These are phyloP conservation scores for Pseudopipra pipra DNA, from an alignment of 2,113 vertebrate species.

Conservation along the genomic window DNA sequence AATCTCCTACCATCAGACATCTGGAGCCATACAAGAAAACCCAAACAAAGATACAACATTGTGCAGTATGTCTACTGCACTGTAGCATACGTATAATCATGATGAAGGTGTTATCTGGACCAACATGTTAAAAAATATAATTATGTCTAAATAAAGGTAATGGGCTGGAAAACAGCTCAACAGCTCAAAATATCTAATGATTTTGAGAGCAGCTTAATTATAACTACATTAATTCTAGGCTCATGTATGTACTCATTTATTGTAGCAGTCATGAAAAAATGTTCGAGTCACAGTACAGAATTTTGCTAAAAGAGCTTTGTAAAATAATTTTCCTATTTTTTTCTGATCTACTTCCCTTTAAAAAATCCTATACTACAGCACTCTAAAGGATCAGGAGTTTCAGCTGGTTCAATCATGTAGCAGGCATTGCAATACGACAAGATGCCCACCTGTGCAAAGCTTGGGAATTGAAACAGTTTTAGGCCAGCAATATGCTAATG, in stretches of 20 bases:
- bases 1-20: background rate
- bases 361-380: background rate
- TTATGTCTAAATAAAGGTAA: constrained; percentile 44
- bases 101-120: background rate
- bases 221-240: constrained; percentile 3
- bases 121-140: constrained; percentile 31
- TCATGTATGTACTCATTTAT: background rate
- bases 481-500: background rate
- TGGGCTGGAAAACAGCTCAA: constrained; percentile 42
- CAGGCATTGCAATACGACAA: background rate
- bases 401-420: background rate
- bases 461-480: background rate
- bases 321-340: background rate
- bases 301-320: background rate
- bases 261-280: background rate
- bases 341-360: background rate
- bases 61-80: background rate
- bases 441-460: background rate
- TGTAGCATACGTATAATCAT: background rate
- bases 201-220: constrained; percentile 33
- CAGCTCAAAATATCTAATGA: constrained; percentile 39
- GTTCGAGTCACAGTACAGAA: background rate
- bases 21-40: background rate
- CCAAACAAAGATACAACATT: background rate
- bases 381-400: background rate